Conservation (phyloP, 2,888 invertebrate genomes). For the Pachliopta kotzebuea region DNA sequence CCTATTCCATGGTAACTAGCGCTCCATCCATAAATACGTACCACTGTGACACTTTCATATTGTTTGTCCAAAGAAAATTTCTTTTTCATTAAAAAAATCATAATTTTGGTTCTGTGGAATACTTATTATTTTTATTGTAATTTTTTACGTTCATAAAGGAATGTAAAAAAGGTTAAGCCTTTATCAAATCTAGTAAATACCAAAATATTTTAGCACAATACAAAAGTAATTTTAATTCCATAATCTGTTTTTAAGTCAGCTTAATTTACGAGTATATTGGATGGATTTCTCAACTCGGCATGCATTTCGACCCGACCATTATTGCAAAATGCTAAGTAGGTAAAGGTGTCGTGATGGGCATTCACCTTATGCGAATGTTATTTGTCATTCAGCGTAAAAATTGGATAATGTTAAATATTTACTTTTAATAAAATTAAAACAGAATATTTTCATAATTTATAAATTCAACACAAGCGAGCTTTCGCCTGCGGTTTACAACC, state of each 20-base stretch:
- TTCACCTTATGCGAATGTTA: slow-evolving; percentile 45
- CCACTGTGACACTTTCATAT: too few relatives aligned
- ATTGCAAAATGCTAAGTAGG: slow-evolving; percentile 62
- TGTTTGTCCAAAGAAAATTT: too few relatives aligned
- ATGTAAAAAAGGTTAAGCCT: too few relatives aligned
- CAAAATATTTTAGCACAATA: slow-evolving; percentile 7
- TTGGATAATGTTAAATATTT: background rate
- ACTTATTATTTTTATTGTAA: too few relatives aligned
- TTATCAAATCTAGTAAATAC: too few relatives aligned
- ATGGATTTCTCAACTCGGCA: slow-evolving; percentile 24
- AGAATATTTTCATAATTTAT: background rate
- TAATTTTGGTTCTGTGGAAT: too few relatives aligned
- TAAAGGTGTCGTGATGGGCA: slow-evolving; percentile 57
- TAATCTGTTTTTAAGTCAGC: slow-evolving; percentile 7
- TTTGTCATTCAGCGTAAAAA: slow-evolving; percentile 16
- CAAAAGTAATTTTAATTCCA: slow-evolving; percentile 2
- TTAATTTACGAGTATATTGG: slow-evolving; percentile 10
- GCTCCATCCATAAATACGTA: too few relatives aligned
- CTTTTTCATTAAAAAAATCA: too few relatives aligned
- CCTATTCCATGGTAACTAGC: too few relatives aligned
- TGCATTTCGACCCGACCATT: slow-evolving; percentile 40
- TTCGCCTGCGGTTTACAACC: too few relatives aligned
- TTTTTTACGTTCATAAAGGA: too few relatives aligned
- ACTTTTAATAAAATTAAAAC: background rate
- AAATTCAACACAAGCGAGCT: too few relatives aligned